A percentile compares a stretch with the other conserved stretches of the same genome.
These are phyloP conservation scores for Stenchaetothrips biformis DNA, from an alignment of 2,888 invertebrate species.

Conservation along the genomic window DNA sequence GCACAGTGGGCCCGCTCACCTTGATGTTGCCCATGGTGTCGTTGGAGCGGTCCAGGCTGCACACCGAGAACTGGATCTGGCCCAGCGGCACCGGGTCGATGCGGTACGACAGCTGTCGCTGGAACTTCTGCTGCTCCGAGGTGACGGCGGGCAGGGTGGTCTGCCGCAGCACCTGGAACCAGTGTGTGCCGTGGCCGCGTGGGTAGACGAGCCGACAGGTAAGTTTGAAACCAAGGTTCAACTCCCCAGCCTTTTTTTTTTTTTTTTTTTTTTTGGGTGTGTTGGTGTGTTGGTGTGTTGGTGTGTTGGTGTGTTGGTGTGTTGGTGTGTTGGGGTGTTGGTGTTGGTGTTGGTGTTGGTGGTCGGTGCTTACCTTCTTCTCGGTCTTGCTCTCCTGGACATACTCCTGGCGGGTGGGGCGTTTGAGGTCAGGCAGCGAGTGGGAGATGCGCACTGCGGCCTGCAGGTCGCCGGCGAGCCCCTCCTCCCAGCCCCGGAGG, in stretches of 20 bases:
- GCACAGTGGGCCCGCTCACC: constrained; percentile 47
- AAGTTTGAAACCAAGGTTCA: no score
- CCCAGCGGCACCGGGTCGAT: constrained; percentile 58
- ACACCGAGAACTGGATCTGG: constrained; percentile 74
- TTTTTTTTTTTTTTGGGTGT: constrained; percentile 20
- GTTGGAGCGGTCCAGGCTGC: constrained; percentile 62
- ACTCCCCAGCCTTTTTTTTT: no score
- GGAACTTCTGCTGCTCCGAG: constrained; percentile 74
- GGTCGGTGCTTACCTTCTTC: constrained; percentile 54
- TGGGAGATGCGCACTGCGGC: constrained; percentile 70
- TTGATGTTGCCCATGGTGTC: constrained; percentile 68
- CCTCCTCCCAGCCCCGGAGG: constrained; percentile 39
- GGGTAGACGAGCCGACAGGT: no score
- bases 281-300: no score
- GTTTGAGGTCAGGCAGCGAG: constrained; percentile 67
- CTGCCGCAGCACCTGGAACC: constrained; percentile 65
- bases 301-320: no score
- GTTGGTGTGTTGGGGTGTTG: no score
- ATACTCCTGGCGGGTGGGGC: constrained; percentile 62
- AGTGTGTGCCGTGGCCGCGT: background rate
- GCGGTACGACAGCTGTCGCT: constrained; percentile 73
- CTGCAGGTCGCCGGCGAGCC: constrained; percentile 53
- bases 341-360: no score
- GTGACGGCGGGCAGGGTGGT: constrained; percentile 78
- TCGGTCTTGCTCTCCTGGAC: constrained; percentile 65